Conservation (phyloP, 2,113 vertebrate genomes). For the Scatophagus argus region DNA sequence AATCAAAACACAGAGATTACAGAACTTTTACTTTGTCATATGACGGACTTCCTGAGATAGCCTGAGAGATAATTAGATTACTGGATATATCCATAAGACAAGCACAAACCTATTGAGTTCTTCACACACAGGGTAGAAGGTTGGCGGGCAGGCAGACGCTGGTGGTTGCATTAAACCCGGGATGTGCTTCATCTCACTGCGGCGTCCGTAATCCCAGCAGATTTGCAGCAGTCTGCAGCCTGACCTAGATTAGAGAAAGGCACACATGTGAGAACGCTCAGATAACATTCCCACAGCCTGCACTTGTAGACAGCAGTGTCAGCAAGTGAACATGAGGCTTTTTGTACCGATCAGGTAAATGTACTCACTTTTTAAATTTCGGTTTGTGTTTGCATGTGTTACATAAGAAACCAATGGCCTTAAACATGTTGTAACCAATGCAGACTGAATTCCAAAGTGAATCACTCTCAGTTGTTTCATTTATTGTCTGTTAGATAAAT, state of each 20-base stretch:
- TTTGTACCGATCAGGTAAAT: neutral
- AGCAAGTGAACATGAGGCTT: neutral
- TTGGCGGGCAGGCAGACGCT: conserved; percentile 4
- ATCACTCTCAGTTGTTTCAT: conserved; percentile 28
- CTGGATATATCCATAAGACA: neutral
- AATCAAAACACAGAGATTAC: conserved; percentile 37
- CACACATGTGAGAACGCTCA: conserved; percentile 37
- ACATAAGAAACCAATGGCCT: conserved; percentile 83
- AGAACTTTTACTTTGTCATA: neutral
- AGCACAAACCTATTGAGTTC: conserved; percentile 53
- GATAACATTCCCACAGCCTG: conserved; percentile 54
- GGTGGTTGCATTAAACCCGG: conserved; percentile 27
- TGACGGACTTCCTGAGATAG: neutral
- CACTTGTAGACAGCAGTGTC: conserved; percentile 1
- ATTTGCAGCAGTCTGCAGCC: conserved; percentile 66
- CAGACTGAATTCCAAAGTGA: conserved; percentile 75
- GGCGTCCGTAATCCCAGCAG: conserved; percentile 72
- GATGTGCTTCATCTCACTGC: conserved; percentile 29
- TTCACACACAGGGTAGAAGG: conserved; percentile 42
- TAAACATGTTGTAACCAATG: conserved; percentile 75
- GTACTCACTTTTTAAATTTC: conserved; percentile 35
- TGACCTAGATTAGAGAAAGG: conserved; percentile 78
- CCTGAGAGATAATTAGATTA: conserved; percentile 9
- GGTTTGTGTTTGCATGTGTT: conserved; percentile 69
- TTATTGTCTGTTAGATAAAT: conserved; percentile 51